Evolutionary conservation across 2,888 invertebrate species (phyloP), one percentile per base, ranked within the genome.

Genomic region (Chromoteleia sp.): DNA sequence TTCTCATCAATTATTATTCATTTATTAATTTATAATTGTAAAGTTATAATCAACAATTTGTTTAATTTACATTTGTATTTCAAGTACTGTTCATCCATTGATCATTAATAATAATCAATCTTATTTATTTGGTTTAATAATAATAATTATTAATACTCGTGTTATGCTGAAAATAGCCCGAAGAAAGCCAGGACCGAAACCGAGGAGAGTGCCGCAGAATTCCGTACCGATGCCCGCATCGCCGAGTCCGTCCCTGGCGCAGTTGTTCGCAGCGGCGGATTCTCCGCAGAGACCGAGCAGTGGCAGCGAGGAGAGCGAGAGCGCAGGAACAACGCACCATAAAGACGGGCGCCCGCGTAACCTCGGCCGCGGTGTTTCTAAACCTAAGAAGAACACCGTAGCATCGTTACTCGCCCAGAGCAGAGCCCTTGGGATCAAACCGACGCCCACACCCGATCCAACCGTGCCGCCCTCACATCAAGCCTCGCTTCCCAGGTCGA

Each of bases 341-440:
- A 95, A 97, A 82, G 97, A 97, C 89, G 96, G 96, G 2, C 92
- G 97, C 30, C 97, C 97, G 0, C 93, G 97, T 7, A 97, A 97
- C 92, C 93, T 97, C 21, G 97, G 97, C 19, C 94, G 97, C 4
- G 97, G 97, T 0, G 96, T 97, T 17, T 97, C 97, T 87, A 97
- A 97, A 91, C 97, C 97, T 81, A 97, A 97, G 93, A 97, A 97
- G 93, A 97, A 97, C 91, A 97, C 97, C 0, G 97, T 97, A 0
- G 97, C 97, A 0, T 97, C 97, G 1, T 92, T 97, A 59, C 92
- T 97, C 84, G 97, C 97, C 0, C 97, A 97, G 92, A 97, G 97
- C 88, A 92, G 97, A 75, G 97, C 97, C 3, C 93, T 97, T 36
- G 97, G 96, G 0, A 94, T 96, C 4, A 94, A 96, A 87, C 96